Conservation (phyloP, 2,888 invertebrate species). For the Dynastes grantii region DNA sequence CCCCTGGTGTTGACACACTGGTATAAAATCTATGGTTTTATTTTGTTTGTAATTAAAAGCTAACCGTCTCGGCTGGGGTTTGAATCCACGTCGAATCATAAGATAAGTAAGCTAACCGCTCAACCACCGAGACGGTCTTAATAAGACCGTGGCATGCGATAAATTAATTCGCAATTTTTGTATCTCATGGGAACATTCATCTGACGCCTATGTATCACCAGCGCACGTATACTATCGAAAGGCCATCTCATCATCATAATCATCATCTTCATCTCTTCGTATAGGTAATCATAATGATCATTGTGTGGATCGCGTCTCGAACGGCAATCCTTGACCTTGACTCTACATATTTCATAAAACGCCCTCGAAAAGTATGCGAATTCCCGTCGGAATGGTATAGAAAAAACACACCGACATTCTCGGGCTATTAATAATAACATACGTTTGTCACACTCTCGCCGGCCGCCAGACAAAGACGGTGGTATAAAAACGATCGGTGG, state of each 20-base stretch:
- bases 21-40: too few relatives aligned
- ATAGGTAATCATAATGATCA: constrained; percentile 34
- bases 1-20: too few relatives aligned
- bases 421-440: constrained; percentile 51
- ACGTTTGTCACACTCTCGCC: constrained; percentile 44
- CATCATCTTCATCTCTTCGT: constrained; percentile 37
- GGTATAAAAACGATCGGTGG: constrained; percentile 4
- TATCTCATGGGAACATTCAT: background rate
- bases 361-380: constrained; percentile 56
- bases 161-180: background rate
- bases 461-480: constrained; percentile 31
- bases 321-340: constrained; percentile 39
- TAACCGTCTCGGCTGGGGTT: too few relatives aligned
- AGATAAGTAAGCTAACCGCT: too few relatives aligned
- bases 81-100: too few relatives aligned
- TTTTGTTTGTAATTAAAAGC: too few relatives aligned
- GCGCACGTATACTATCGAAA: constrained; percentile 10
- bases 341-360: constrained; percentile 51
- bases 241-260: constrained; percentile 41
- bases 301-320: constrained; percentile 11
- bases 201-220: constrained; percentile 12
- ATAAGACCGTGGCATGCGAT: too few relatives aligned
- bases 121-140: too few relatives aligned
- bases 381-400: constrained; percentile 51
- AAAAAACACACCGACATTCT: constrained; percentile 54